Percentiles rank a stretch among this genome's conserved stretches.
These are phyloP conservation scores for Melanchra persicariae DNA, from an alignment of 2,888 invertebrate genomes.

Conservation along the genomic window DNA sequence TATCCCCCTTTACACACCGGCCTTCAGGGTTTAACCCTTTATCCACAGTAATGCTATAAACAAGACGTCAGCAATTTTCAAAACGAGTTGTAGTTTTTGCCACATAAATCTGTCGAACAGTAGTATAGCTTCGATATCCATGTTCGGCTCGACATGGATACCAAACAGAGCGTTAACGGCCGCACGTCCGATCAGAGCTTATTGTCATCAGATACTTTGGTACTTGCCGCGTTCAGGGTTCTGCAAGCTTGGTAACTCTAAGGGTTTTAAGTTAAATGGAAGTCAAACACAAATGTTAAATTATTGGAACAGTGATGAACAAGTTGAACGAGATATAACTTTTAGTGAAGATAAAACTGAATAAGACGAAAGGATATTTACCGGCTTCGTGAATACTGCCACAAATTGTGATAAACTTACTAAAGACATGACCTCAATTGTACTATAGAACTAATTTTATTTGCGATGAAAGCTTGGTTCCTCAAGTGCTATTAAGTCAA, in stretches of 20 bases:
- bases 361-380: neutral
- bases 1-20: too few species aligned
- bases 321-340: neutral
- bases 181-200: constrained; percentile 69
- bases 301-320: too few species aligned
- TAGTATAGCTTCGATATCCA: constrained; percentile 64
- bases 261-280: neutral
- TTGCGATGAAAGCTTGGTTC: constrained; percentile 40
- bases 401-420: constrained; percentile 17
- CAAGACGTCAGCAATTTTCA: neutral
- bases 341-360: neutral
- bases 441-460: constrained; percentile 42
- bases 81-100: constrained; percentile 29
- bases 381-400: neutral
- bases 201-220: constrained; percentile 66
- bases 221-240: constrained; percentile 34
- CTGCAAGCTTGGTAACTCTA: constrained; percentile 36
- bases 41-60: neutral
- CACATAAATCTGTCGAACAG: constrained; percentile 20
- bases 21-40: too few species aligned
- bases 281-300: too few species aligned
- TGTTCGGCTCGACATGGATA: constrained; percentile 67
- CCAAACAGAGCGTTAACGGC: constrained; percentile 81
- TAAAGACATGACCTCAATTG: constrained; percentile 21
- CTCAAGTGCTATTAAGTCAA: constrained; percentile 42